Evolutionary conservation across 2,113 vertebrate genomes (phyloP).

Genomic region (Oreochromis aureus): DNA sequence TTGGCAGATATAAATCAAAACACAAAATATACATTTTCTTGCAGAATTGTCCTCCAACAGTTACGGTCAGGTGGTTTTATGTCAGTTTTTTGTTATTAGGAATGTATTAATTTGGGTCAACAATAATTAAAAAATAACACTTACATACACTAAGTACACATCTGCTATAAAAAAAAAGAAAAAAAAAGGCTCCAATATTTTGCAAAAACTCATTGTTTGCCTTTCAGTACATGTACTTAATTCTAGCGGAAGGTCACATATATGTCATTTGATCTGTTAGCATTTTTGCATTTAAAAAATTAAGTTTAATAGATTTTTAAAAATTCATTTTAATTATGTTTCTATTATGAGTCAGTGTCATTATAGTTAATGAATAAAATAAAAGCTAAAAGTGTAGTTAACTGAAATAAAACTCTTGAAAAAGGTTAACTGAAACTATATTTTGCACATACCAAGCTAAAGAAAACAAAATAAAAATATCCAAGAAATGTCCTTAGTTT

Average conservation of each 20-base stretch:
- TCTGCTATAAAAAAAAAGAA: neutral
- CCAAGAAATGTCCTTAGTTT: neutral
- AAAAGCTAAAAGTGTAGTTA: neutral
- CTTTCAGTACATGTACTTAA: neutral
- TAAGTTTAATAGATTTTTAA: neutral
- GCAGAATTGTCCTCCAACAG: neutral
- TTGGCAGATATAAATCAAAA: neutral
- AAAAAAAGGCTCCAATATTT: neutral
- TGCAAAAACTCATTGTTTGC: neutral
- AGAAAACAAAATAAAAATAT: neutral
- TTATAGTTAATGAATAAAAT: neutral
- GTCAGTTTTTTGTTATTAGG: neutral
- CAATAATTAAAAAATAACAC: neutral
- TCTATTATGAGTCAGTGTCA: neutral
- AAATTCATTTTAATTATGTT: neutral
- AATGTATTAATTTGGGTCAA: neutral
- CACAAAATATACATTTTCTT: neutral
- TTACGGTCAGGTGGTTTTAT: neutral
- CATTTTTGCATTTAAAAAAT: neutral
- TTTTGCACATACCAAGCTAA: neutral
- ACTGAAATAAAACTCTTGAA: neutral
- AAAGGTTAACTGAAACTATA: neutral
- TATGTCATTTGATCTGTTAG: neutral
- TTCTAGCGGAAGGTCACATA: neutral
- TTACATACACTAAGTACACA: neutral